Base-by-base conservation (phyloP, 2,797 vertebrate species). In the Todus mexicanus region DNA sequence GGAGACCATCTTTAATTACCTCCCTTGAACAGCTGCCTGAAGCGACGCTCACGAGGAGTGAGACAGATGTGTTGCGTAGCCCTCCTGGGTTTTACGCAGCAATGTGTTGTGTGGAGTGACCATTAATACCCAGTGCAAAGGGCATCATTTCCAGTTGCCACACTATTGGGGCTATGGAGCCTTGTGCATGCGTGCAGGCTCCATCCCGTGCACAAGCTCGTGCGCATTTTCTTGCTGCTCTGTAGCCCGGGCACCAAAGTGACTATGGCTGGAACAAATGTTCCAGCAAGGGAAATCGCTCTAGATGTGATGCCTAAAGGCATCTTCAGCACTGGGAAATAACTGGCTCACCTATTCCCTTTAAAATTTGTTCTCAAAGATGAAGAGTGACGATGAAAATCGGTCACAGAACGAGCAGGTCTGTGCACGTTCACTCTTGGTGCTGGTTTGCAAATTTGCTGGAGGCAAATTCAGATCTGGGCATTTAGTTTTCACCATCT, bases 1-100 rank as follows among this genome's bases (percentile, higher is more conserved):
- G 53, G 71, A 88, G 83, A 66, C 80, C 84, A 69, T 85, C 90
- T 94, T 85, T 94, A 94, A 92, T 96, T 80, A 61, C 51, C 57
- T 83, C 40, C 84, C 64, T 66, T 15, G 23, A 81, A 47, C 72
- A 84, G 83, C 90, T 92, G 85, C 85, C 87, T 84, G 90, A 10
- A 91, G 90, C 83, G 5, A n/a, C 3, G 11, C 86, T 91, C 42
- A 3, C 70, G 27, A 48, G 76, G 91, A 80, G 57, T 33, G 29
- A 69, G 81, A 17, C 88, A 68, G 87, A 56, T 50, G 88, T 81
- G 35, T 63, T 4, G 59, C 9, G 69, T 59, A 60, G 83, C 77
- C 33, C 87, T 54, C 68, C 66, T 60, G 89, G 83, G 72, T n/a
- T 45, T 76, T 72, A 76, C 60, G 35, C 8, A 42, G 79, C 92